Percentiles rank a stretch among this genome's conserved stretches.
Conservation (phyloP, 1,140 invertebrate genomes). For the Neotoxoptera formosana region DNA sequence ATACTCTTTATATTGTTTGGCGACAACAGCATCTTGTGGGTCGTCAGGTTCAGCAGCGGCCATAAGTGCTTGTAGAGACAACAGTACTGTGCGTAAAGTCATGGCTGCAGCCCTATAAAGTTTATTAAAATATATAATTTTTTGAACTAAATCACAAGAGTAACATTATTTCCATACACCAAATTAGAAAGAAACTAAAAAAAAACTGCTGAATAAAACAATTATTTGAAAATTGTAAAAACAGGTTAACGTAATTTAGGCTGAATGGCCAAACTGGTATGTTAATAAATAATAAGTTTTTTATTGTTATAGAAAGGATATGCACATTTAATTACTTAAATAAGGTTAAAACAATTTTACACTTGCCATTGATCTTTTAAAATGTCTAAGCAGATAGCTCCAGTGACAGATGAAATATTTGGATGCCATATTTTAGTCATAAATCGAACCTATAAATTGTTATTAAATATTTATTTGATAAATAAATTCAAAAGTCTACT, state of each 20-base stretch:
- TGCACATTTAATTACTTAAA: not conserved
- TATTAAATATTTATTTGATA: not conserved
- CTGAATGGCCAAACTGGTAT: not conserved
- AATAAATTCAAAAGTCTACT: constrained; percentile 59
- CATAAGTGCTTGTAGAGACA: constrained; percentile 91
- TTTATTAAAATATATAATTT: not conserved
- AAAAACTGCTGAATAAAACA: no score
- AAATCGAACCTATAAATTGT: constrained; percentile 79
- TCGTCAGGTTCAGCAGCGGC: constrained; percentile 95
- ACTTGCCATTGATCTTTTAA: constrained; percentile 96
- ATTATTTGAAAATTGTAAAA: not conserved
- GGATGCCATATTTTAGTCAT: constrained; percentile 99
- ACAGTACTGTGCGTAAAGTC: constrained; percentile 93
- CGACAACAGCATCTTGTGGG: constrained; percentile 97
- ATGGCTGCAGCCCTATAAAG: constrained; percentile 91
- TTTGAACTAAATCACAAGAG: not conserved
- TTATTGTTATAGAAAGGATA: not conserved
- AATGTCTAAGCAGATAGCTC: constrained; percentile 98
- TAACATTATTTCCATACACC: not conserved
- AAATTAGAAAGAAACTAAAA: no score
- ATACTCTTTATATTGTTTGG: constrained; percentile 93
- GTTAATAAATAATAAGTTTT: no score
- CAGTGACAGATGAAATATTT: constrained; percentile 98
- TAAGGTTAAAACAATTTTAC: constrained; percentile 25
- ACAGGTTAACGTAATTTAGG: not conserved